These are phyloP conservation scores for Apamea anceps DNA, from an alignment of 2,888 invertebrate species.

Conservation along the genomic window DNA sequence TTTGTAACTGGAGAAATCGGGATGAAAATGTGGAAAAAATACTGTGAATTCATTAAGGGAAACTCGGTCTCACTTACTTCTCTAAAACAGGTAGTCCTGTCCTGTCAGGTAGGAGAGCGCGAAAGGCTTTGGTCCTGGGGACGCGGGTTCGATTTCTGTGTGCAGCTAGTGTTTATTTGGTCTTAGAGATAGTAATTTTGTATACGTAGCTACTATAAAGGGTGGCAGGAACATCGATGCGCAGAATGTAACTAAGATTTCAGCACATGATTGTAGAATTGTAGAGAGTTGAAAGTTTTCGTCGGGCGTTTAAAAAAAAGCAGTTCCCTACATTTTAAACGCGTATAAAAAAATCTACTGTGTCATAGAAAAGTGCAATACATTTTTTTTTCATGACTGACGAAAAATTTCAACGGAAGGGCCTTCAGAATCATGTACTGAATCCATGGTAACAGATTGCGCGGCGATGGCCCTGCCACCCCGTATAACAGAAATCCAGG, in stretches of 20 bases:
- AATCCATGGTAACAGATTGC: too few relatives aligned
- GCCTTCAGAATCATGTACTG: too few relatives aligned
- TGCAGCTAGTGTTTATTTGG: neutral
- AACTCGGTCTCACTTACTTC: neutral
- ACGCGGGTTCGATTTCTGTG: neutral
- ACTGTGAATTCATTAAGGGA: slow-evolving; percentile 26
- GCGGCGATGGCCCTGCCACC: too few relatives aligned
- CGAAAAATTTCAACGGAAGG: too few relatives aligned
- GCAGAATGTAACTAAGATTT: neutral
- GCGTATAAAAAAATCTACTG: too few relatives aligned
- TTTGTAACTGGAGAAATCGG: slow-evolving; percentile 27
- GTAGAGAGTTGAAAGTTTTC: too few relatives aligned
- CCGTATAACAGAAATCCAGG: neutral
- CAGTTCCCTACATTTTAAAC: too few relatives aligned
- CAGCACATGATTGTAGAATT: neutral
- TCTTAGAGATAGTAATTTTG: neutral
- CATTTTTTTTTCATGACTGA: too few relatives aligned
- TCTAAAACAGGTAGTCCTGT: neutral
- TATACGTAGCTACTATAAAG: neutral
- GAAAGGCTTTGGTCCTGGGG: neutral
- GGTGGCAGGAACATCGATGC: neutral
- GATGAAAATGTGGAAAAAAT: slow-evolving; percentile 29
- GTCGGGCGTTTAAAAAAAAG: too few relatives aligned
- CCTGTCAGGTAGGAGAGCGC: neutral
- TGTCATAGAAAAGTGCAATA: too few relatives aligned